Conservation (phyloP, 2,113 vertebrate genomes). For the Rattus norvegicus region DNA sequence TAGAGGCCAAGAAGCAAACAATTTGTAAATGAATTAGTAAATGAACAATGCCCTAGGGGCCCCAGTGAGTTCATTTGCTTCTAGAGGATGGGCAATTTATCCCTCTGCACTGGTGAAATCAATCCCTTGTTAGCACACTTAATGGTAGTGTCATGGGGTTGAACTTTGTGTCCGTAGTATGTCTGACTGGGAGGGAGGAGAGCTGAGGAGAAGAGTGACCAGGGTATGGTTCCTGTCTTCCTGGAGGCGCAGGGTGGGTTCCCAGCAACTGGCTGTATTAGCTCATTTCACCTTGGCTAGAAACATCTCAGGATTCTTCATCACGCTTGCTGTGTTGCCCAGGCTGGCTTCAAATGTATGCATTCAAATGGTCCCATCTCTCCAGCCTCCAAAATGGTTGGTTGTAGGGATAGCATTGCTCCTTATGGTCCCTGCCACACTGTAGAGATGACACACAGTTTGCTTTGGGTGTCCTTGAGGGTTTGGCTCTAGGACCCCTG, state of each 20-base stretch:
- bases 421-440: not conserved
- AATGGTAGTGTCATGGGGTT: not conserved
- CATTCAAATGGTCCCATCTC: not conserved
- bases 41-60: conserved; percentile 60
- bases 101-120: conserved; percentile 56
- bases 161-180: not conserved
- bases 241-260: too few species aligned
- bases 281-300: not conserved
- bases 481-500: not conserved
- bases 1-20: conserved; percentile 73
- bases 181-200: not conserved
- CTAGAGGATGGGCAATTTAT: conserved; percentile 67
- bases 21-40: conserved; percentile 78
- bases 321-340: not conserved
- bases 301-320: not conserved
- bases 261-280: not conserved
- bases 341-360: not conserved
- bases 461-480: too few species aligned
- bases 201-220: not conserved
- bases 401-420: not conserved
- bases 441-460: not conserved
- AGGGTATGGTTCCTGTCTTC: not conserved
- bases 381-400: not conserved
- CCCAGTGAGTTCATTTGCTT: conserved; percentile 70
- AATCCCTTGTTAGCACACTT: conserved; percentile 57